Evolutionary conservation across 2,797 vertebrate species (phyloP).

Genomic region (Xenops minutus): DNA sequence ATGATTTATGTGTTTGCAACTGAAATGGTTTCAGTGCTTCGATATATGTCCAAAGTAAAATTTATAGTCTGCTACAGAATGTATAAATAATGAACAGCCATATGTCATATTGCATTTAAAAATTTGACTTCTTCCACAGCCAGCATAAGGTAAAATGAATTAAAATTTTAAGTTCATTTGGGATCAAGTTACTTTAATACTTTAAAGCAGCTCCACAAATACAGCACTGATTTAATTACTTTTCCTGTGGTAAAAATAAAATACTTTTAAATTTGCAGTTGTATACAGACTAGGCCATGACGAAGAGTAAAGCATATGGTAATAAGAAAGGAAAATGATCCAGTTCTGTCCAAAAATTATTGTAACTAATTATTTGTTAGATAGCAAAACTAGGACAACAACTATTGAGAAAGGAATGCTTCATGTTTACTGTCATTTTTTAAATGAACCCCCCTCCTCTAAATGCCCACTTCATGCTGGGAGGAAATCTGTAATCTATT

Average conservation of each 20-base stretch:
- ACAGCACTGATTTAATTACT: slow-evolving; percentile 67
- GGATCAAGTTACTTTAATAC: slow-evolving; percentile 71
- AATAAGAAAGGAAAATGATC: neutral
- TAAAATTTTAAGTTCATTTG: slow-evolving; percentile 77
- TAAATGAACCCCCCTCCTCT: neutral
- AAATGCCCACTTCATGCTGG: neutral
- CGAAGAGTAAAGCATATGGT: neutral
- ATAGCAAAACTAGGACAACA: neutral
- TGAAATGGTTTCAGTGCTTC: slow-evolving; percentile 76
- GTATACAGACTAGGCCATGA: slow-evolving; percentile 17
- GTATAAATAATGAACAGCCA: slow-evolving; percentile 84
- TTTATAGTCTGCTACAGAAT: slow-evolving; percentile 82
- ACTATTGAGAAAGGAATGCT: neutral
- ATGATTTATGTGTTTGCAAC: slow-evolving; percentile 82
- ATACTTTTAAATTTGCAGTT: slow-evolving; percentile 15
- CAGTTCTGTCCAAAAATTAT: neutral
- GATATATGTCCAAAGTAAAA: slow-evolving; percentile 81
- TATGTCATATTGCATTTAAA: slow-evolving; percentile 82
- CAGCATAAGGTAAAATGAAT: slow-evolving; percentile 76
- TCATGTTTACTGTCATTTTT: neutral
- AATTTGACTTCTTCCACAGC: slow-evolving; percentile 75
- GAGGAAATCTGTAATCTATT: neutral
- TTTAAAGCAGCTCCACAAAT: slow-evolving; percentile 61
- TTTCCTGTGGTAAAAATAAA: slow-evolving; percentile 55
- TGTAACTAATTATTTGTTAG: slow-evolving; percentile 9